Evolutionary conservation across 2,797 vertebrate genomes (phyloP), one percentile per base, ranked within the genome.

Genomic region (Pantherophis alleghaniensis): DNA sequence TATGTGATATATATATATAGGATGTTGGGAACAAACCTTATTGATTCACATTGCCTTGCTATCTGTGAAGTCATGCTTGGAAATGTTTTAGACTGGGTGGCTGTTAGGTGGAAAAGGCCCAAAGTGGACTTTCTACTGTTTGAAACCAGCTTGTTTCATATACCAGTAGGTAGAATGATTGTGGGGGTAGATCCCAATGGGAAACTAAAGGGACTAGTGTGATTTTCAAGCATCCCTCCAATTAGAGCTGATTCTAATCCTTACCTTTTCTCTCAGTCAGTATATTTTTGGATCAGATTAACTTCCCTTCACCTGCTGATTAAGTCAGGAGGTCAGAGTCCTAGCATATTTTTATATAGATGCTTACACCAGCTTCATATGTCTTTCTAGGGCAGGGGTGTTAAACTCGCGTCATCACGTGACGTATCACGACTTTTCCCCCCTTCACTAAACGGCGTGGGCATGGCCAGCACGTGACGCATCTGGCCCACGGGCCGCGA

Each of bases 261-360:
- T 42, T 16, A 37, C 12, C 51, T 66, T 66, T 61, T 37, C 32
- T 55, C 12, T 10, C 91, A 57, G 5, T 18, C 10, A 57, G 32
- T 24, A 11, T 24, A 42, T 32, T 47, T 87, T 90, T 69, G 51
- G 26, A 74, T 22, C 51, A 74, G 18, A 37, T 92, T 92, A 13
- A 6, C 26, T 92, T 18, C 26, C 63, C 55, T 69, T 11, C 56
- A 13, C 56, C 16, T n/a, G 32, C 26, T 42, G 42, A 61, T 51
- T 20, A 90, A 22, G 53, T 10, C 47, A 55, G 28, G 13, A 51
- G n/a, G 16, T 26, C 16, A 61, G 14, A 86, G 51, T 55, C n/a
- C 90, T 91, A n/a, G 60, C 60, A 60, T 32, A 20, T 42, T 92
- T 0, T 10, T 12, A 11, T 53, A 1, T 0, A 5, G 0, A 0